Base-by-base conservation (phyloP, 2,888 invertebrate genomes). In the Globia sparganii region DNA sequence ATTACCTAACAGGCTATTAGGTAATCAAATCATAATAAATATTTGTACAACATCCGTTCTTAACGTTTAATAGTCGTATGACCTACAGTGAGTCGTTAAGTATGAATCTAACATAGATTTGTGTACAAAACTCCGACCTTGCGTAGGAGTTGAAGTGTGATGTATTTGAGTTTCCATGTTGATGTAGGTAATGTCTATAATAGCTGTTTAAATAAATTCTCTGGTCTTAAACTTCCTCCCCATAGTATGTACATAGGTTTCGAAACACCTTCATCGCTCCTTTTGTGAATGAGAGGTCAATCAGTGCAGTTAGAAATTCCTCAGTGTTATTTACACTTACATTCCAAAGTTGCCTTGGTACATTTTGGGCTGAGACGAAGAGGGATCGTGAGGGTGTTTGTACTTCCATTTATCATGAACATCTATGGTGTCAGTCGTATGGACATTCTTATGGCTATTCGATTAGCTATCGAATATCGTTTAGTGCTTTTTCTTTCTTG, bases 71-170 rank as follows among this genome's bases (percentile, higher is more conserved):
- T 84, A 90, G 81, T 81, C 78, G 76, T 89, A 91, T 91, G 91
- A 93, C 93, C 93, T 92, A 91, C 88, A 93, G 87, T 72, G 76
- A 87, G 84, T 88, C 86, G 87, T 90, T 86, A 90, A 90, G 88
- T 89, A 85, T 89, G 88, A 86, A 89, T 88, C 82, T 86, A 85
- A 88, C 88, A 90, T 86, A 87, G 87, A 87, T 83, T 75, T 88
- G 85, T 85, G 77, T 84, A 84, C 85, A 80, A 75, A 85, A 68
- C 88, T 89, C 90, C 86, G 92, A 91, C 94, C 94, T 94, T 94
- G 94, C 89, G 92, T 92, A 78, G 92, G 92, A 87, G 91, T 85
- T 76, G 68, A 84, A 85, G 83, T 82, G 78, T 83, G 58, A 80
- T 81, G 53, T 81, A 61, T 87, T 85, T 85, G 64, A 75, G 37